phyloP scores from a whole-genome alignment of 2,888 invertebrate genomes.

The Alloplasta piceator region DNA sequence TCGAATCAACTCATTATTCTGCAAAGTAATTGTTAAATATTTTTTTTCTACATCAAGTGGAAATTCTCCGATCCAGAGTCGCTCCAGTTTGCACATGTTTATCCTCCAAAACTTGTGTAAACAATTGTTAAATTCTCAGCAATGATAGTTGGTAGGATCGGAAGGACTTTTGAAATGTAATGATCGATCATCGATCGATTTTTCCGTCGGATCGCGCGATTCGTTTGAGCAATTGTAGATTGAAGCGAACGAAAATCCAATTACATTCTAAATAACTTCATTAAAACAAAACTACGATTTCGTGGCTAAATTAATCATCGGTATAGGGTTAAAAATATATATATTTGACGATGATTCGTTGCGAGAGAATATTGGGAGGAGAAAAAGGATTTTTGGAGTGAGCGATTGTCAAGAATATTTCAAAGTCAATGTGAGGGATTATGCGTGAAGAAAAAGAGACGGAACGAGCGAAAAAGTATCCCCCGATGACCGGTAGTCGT shows the following conservation, averaged over 20 bases:
- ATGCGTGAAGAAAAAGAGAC: slow-evolving; percentile 9
- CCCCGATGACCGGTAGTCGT: slow-evolving; percentile 70
- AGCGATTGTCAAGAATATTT: slow-evolving; percentile 22
- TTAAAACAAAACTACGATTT: slow-evolving; percentile 3
- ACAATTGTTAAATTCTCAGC: too few relatives aligned
- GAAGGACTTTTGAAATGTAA: neutral
- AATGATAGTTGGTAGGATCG: too few relatives aligned
- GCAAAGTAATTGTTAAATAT: too few relatives aligned
- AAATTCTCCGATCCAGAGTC: too few relatives aligned
- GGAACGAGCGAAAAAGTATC: slow-evolving; percentile 10
- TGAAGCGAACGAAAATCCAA: neutral
- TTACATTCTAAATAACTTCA: slow-evolving; percentile 8
- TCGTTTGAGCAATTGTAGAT: neutral
- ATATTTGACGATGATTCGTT: slow-evolving; percentile 11
- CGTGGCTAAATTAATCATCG: slow-evolving; percentile 24
- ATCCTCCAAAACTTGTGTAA: too few relatives aligned
- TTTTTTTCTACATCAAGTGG: too few relatives aligned
- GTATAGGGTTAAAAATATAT: neutral
- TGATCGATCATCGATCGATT: neutral
- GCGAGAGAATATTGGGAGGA: slow-evolving; percentile 11
- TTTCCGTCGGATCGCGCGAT: slow-evolving; percentile 27
- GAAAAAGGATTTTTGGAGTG: neutral
- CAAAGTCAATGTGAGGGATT: slow-evolving; percentile 5
- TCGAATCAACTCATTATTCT: too few relatives aligned
- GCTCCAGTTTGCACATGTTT: too few relatives aligned